Evolutionary conservation across 2,113 vertebrate genomes (phyloP).

Genomic region (Psilopogon haemacephalus): DNA sequence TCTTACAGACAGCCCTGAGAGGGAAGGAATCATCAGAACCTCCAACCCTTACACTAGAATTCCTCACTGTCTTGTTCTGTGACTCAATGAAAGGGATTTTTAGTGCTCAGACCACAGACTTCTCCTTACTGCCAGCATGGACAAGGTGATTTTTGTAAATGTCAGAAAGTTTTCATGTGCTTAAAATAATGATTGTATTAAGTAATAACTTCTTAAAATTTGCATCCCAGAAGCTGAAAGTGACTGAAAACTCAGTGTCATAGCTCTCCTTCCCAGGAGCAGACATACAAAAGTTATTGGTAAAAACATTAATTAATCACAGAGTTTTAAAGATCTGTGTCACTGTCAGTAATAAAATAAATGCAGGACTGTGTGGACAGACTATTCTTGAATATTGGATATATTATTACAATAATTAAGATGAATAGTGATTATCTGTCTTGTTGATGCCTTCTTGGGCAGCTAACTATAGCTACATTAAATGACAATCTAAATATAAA

Average conservation of each 20-base stretch:
- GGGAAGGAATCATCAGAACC: background rate
- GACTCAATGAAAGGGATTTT: background rate
- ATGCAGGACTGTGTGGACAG: slow-evolving; percentile 42
- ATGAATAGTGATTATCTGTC: slow-evolving; percentile 73
- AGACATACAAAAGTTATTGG: slow-evolving; percentile 47
- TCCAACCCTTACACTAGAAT: background rate
- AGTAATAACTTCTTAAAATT: no score
- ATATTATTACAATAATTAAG: slow-evolving; percentile 74
- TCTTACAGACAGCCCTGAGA: background rate
- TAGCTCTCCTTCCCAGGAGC: slow-evolving; percentile 7
- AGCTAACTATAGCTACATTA: slow-evolving; percentile 50
- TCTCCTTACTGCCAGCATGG: background rate
- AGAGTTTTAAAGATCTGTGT: slow-evolving; percentile 66
- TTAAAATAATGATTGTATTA: background rate
- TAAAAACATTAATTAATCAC: slow-evolving; percentile 73
- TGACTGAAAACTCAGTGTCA: slow-evolving; percentile 5
- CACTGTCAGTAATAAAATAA: slow-evolving; percentile 69
- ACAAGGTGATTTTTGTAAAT: background rate
- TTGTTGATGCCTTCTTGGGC: slow-evolving; percentile 54
- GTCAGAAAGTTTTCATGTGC: background rate
- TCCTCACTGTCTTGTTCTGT: background rate
- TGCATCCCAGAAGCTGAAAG: background rate
- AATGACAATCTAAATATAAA: slow-evolving; percentile 69
- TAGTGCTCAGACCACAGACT: background rate
- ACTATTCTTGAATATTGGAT: slow-evolving; percentile 63